Base-by-base conservation (phyloP, 2,888 invertebrate species). In the Leistus spinibarbis region DNA sequence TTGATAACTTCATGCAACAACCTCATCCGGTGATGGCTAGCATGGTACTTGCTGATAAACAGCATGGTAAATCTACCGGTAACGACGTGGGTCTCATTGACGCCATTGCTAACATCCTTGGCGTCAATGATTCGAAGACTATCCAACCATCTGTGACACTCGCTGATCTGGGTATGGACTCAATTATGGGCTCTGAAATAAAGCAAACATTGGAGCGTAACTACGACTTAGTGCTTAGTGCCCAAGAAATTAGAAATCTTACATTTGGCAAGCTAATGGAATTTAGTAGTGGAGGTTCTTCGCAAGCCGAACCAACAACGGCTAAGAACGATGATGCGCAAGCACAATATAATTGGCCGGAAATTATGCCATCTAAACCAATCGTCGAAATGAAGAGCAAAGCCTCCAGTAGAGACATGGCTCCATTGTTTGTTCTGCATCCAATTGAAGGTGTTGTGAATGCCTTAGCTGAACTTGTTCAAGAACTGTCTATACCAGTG, bases 151-250 rank as follows among this genome's bases (percentile, higher is more conserved):
- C 90, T 24, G 90, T 94, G 3, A 93, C 93, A 57, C 87, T 99
- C 64, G 96, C 96, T 24, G 99, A 99, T 85, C 90, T 99, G 56
- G 99, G 99, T 77, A 95, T 99, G 92, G 99, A 99, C 85, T 98
- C 98, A 1, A 87, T 99, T 79, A 99, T 99, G 99, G 98, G 98
- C 63, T 97, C 99, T 1, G 99, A 99, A 89, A 97, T 99, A 82
- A 98, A 98, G 85, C 98, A 98, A 86, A 95, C 95, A 0, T 87
- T 98, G 70, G 98, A 98, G 85, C 90, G 97, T 74, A 95, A 94
- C 82, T 97, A 94, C 86, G 98, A 99, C 85, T 87, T 98, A 76
- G 92, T 95, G 20, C 88, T 99, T 77, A 93, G 94, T 77, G 95
- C 97, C 79, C 95, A 95, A 85, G 97, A 98, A 86, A 96, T 98